Conservation (phyloP, 2,888 invertebrate genomes). For the Epirrhoe alternata region DNA sequence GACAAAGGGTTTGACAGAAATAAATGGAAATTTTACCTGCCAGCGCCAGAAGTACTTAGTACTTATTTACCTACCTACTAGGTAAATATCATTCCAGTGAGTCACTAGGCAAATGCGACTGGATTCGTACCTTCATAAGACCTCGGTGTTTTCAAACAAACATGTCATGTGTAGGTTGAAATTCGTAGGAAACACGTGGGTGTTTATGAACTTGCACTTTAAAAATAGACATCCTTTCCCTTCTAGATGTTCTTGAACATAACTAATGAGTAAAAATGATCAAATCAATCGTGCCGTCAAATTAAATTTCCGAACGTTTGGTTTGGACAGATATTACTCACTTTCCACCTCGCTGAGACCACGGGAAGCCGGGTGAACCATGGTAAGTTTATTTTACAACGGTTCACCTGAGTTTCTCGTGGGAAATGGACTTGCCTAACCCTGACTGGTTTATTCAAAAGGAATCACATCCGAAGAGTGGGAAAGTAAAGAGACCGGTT, state of each 20-base stretch:
- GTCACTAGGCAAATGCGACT: slow-evolving; percentile 42
- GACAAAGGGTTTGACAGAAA: slow-evolving; percentile 49
- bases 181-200: slow-evolving; percentile 40
- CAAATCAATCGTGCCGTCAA: no score
- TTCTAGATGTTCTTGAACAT: background rate
- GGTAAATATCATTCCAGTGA: slow-evolving; percentile 40
- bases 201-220: slow-evolving; percentile 42
- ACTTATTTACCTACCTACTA: background rate
- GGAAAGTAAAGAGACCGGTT: no score
- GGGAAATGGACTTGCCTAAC: no score
- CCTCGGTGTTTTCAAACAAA: slow-evolving; percentile 37
- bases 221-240: slow-evolving; percentile 7
- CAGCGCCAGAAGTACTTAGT: background rate
- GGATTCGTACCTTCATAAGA: slow-evolving; percentile 30
- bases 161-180: slow-evolving; percentile 47
- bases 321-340: no score
- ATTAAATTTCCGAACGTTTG: no score
- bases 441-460: no score
- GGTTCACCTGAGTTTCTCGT: no score
- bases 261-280: background rate
- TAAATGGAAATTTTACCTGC: slow-evolving; percentile 11
- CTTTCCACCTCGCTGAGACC: no score
- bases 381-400: no score
- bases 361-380: no score
- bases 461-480: no score